Evolutionary conservation across 2,797 vertebrate species (phyloP).

Genomic region (Melopsittacus undulatus): DNA sequence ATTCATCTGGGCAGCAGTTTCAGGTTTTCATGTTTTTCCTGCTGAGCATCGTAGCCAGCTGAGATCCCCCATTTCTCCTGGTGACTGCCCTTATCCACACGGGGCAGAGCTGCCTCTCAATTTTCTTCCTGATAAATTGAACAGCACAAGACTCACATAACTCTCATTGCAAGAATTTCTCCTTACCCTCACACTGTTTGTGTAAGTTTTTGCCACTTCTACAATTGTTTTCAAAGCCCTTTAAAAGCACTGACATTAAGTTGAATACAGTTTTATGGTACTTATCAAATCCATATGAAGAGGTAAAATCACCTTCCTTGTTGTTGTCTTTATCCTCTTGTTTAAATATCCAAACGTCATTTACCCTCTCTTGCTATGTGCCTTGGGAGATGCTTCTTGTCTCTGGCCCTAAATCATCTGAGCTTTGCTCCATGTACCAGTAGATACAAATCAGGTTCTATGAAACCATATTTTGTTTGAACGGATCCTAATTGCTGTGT

Average conservation of each 20-base stretch:
- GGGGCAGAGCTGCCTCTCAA: not conserved
- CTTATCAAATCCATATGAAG: not conserved
- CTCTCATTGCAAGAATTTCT: not conserved
- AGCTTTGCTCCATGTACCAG: fast-evolving
- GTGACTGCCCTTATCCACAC: not conserved
- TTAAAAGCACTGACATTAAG: not conserved
- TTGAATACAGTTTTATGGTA: not conserved
- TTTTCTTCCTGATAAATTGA: not conserved
- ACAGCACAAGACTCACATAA: not conserved
- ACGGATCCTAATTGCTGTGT: not conserved
- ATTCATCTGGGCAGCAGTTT: not conserved
- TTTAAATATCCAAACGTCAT: conserved; percentile 12
- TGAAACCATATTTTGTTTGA: not conserved
- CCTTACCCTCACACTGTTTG: not conserved
- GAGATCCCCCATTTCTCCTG: not conserved
- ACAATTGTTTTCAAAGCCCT: not conserved
- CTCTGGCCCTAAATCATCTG: not conserved
- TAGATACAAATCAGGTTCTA: not conserved
- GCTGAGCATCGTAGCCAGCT: not conserved
- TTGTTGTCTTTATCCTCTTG: not conserved
- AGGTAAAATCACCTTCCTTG: conserved; percentile 26
- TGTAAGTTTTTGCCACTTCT: not conserved
- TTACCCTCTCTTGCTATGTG: not conserved
- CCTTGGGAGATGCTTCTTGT: not conserved
- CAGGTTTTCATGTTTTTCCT: not conserved